A percentile compares a stretch with the other conserved stretches of the same genome.
These are phyloP conservation scores for Manduca sexta DNA, from an alignment of 1,140 invertebrate species.

Conservation along the genomic window DNA sequence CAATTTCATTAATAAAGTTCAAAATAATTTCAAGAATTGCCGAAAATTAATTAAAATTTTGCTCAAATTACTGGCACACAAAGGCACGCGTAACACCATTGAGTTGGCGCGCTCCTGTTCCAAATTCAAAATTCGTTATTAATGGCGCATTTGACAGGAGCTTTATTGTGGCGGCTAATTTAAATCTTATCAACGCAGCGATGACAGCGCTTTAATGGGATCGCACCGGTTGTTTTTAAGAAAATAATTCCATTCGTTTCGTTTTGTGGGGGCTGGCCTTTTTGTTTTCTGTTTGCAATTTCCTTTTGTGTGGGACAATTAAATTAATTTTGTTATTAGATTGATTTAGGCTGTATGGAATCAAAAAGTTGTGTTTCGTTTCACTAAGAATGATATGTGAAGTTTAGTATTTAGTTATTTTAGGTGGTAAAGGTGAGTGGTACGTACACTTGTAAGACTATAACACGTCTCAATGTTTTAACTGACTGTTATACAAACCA, in stretches of 20 bases:
- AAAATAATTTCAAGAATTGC: no score
- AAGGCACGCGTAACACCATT: conserved; percentile 5
- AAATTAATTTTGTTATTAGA: neutral
- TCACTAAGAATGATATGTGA: no score
- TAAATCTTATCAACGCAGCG: conserved; percentile 68
- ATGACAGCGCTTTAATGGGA: conserved; percentile 69
- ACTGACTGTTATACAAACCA: no score
- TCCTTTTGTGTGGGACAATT: conserved; percentile 18
- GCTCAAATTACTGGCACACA: no score
- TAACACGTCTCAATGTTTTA: no score
- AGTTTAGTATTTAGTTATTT: no score
- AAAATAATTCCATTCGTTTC: conserved; percentile 51
- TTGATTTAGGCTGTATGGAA: no score
- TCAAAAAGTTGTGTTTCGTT: no score
- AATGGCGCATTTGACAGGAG: conserved; percentile 71
- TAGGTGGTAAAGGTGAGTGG: no score
- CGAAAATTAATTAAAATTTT: no score
- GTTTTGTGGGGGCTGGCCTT: conserved; percentile 29
- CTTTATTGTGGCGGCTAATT: conserved; percentile 69
- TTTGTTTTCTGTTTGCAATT: conserved; percentile 30
- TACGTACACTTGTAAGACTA: no score
- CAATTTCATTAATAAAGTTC: no score
- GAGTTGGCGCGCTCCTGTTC: conserved; percentile 50
- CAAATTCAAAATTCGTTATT: conserved; percentile 69
- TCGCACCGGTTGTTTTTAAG: conserved; percentile 54